phyloP scores from a whole-genome alignment of 2,113 vertebrate species.

The Haplochromis vanheusdeni region DNA sequence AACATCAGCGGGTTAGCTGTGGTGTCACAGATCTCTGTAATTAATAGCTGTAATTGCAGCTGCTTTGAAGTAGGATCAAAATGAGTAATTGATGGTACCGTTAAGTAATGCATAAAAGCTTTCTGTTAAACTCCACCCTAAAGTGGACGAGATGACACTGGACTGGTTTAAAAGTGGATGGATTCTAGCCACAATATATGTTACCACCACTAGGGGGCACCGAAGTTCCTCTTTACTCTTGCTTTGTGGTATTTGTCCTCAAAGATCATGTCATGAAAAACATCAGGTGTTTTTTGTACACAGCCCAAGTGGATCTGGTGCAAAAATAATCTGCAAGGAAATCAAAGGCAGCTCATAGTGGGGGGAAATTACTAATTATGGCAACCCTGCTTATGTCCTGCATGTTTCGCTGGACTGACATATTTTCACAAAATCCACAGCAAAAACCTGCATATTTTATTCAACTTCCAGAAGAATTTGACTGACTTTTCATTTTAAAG shows the following conservation, averaged over 20 bases:
- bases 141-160: neutral
- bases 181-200: neutral
- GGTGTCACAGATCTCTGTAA: neutral
- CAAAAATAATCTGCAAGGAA: neutral
- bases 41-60: neutral
- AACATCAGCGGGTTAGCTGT: neutral
- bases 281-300: neutral
- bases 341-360: neutral
- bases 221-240: neutral
- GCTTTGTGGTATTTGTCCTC: neutral
- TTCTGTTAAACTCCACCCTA: neutral
- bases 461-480: neutral
- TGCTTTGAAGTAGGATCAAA: neutral
- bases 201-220: slow-evolving; percentile 10
- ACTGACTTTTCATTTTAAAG: neutral
- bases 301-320: neutral
- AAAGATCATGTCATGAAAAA: neutral
- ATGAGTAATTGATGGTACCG: neutral
- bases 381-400: neutral
- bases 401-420: neutral
- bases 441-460: neutral
- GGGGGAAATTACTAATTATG: neutral
- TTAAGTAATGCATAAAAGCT: neutral
- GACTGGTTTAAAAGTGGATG: neutral
- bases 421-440: neutral